phyloP scores from a whole-genome alignment of 2,113 vertebrate species.

The Mionectes macconnelli region DNA sequence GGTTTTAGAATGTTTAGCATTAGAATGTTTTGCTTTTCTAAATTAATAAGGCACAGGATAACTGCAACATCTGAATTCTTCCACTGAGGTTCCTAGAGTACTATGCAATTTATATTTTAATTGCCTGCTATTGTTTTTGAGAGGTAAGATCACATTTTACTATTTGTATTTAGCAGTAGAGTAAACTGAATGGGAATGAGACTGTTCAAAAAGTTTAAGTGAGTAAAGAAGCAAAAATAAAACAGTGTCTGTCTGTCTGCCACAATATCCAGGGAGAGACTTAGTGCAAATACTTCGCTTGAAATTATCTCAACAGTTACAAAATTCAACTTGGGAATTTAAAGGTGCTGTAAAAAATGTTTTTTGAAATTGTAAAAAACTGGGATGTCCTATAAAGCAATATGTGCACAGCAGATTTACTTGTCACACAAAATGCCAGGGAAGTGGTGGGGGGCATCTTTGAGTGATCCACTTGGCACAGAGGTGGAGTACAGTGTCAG shows the following conservation, averaged over 20 bases:
- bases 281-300: background rate
- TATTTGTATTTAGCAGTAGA: background rate
- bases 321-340: background rate
- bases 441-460: conserved; percentile 63
- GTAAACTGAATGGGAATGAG: background rate
- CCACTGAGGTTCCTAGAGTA: background rate
- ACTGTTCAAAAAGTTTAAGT: background rate
- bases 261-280: background rate
- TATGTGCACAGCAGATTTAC: conserved; percentile 58
- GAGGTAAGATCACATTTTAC: background rate
- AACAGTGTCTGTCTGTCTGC: background rate
- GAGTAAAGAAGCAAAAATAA: background rate
- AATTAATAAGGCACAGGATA: background rate
- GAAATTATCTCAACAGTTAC: background rate
- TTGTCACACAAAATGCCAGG: conserved; percentile 58
- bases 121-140: background rate
- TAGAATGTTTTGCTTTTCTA: background rate
- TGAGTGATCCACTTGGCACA: conserved; percentile 64
- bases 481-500: conserved; percentile 63
- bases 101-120: background rate
- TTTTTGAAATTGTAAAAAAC: background rate
- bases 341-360: conserved; percentile 9
- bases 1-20: too few relatives aligned
- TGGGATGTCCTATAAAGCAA: conserved; percentile 28
- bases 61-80: background rate